Percentiles rank a stretch among this genome's conserved stretches.
These are phyloP conservation scores for Natator depressus DNA, from an alignment of 2,113 vertebrate species.

Conservation along the genomic window DNA sequence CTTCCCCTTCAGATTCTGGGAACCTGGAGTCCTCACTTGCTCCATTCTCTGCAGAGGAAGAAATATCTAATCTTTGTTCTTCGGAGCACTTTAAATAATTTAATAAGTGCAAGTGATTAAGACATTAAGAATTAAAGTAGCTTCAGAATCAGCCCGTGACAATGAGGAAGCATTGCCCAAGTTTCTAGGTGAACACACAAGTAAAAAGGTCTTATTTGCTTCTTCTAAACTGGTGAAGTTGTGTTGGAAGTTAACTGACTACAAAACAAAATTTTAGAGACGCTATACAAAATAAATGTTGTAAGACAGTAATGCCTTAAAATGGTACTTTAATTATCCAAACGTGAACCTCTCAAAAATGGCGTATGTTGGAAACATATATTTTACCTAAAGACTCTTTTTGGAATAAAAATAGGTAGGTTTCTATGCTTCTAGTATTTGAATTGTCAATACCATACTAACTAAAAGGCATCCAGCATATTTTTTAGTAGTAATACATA, in stretches of 20 bases:
- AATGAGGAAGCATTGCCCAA: slow-evolving; percentile 51
- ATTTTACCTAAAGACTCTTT: not conserved
- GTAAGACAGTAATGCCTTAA: not conserved
- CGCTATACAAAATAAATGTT: not conserved
- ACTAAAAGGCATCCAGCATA: not conserved
- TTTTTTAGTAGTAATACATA: not conserved
- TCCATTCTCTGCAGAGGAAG: slow-evolving; percentile 53
- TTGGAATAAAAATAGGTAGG: not conserved
- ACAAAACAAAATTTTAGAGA: not conserved
- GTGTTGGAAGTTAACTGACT: not conserved
- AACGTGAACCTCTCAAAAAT: not conserved
- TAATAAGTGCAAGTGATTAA: slow-evolving; percentile 79
- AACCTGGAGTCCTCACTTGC: slow-evolving; percentile 57
- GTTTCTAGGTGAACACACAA: slow-evolving; percentile 60
- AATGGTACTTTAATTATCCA: not conserved
- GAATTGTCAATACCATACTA: not conserved
- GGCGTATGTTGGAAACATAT: rapidly evolving
- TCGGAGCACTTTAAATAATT: slow-evolving; percentile 78
- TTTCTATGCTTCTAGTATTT: not conserved
- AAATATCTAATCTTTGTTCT: slow-evolving; percentile 74
- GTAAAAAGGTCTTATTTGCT: not conserved
- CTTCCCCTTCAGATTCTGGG: not conserved
- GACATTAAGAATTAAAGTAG: slow-evolving; percentile 81
- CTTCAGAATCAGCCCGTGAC: slow-evolving; percentile 57
- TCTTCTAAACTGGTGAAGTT: not conserved